Percentiles rank a stretch among this genome's conserved stretches.
These are phyloP conservation scores for Mythimna vitellina DNA, from an alignment of 2,888 invertebrate genomes.

Conservation along the genomic window DNA sequence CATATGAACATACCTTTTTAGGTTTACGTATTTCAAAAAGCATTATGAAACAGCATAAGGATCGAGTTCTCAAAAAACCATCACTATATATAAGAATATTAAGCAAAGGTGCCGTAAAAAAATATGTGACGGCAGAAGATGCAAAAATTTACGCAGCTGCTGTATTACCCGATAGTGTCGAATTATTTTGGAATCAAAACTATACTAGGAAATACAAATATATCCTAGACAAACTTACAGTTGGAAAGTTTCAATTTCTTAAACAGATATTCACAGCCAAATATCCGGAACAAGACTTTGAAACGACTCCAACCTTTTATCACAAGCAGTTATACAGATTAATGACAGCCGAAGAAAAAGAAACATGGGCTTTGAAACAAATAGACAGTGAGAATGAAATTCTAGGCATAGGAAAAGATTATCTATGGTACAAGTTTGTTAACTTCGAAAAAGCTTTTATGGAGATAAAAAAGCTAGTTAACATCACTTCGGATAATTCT, in stretches of 20 bases:
- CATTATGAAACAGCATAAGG: slow-evolving; percentile 75
- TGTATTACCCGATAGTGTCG: slow-evolving; percentile 65
- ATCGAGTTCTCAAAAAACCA: slow-evolving; percentile 70
- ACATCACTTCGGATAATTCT: slow-evolving; percentile 62
- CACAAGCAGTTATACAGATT: slow-evolving; percentile 64
- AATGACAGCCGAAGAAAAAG: slow-evolving; percentile 72
- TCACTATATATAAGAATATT: slow-evolving; percentile 70
- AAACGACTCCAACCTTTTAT: slow-evolving; percentile 71
- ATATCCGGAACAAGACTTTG: slow-evolving; percentile 73
- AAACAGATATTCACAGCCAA: slow-evolving; percentile 71
- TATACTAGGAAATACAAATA: slow-evolving; percentile 67
- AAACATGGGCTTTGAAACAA: slow-evolving; percentile 77
- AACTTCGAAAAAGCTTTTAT: slow-evolving; percentile 73
- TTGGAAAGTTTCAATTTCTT: slow-evolving; percentile 69
- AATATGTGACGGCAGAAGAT: slow-evolving; percentile 69
- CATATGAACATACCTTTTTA: slow-evolving; percentile 35
- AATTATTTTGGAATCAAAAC: slow-evolving; percentile 70
- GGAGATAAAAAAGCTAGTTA: slow-evolving; percentile 71
- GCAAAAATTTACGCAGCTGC: slow-evolving; percentile 69
- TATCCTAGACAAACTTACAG: slow-evolving; percentile 72
- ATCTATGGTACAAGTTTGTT: slow-evolving; percentile 76
- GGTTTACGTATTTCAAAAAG: slow-evolving; percentile 71
- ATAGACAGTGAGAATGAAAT: slow-evolving; percentile 70
- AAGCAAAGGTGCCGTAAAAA: slow-evolving; percentile 64
- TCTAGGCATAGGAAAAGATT: slow-evolving; percentile 70